Percentiles rank a stretch among this genome's conserved stretches.
Conservation (phyloP, 1,140 invertebrate genomes). For the Potamilus streckersoni region DNA sequence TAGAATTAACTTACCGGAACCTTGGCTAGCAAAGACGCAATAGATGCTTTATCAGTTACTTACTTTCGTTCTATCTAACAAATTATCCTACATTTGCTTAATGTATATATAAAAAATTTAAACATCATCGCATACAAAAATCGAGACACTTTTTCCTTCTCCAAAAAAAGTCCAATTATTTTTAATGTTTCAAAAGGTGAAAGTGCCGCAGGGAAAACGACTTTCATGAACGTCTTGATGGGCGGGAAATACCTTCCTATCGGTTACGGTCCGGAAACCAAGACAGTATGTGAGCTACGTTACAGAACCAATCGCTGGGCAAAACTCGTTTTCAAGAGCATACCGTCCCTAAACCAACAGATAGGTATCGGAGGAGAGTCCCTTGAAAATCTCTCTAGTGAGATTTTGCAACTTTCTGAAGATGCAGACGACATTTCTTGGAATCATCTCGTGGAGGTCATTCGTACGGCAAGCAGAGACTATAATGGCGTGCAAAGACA, state of each 20-base stretch:
- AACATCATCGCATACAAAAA: no score
- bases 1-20: no score
- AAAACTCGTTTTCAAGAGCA: neutral
- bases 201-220: slow-evolving; percentile 21
- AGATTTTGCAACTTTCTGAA: neutral
- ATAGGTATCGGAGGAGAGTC: no score
- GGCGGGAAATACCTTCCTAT: slow-evolving; percentile 22
- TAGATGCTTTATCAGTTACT: no score
- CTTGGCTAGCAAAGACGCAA: no score
- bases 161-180: no score
- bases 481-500: neutral
- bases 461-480: neutral
- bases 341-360: no score
- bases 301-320: neutral
- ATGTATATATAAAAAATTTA: no score
- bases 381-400: neutral
- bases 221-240: slow-evolving; percentile 21
- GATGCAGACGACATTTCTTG: neutral
- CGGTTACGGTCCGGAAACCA: slow-evolving; percentile 5
- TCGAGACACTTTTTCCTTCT: no score
- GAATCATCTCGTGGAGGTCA: neutral
- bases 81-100: no score
- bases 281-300: slow-evolving; percentile 12
- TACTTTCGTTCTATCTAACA: no score
- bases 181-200: slow-evolving; percentile 4